phyloP scores from a whole-genome alignment of 2,797 vertebrate genomes.

The Chelon auratus region DNA sequence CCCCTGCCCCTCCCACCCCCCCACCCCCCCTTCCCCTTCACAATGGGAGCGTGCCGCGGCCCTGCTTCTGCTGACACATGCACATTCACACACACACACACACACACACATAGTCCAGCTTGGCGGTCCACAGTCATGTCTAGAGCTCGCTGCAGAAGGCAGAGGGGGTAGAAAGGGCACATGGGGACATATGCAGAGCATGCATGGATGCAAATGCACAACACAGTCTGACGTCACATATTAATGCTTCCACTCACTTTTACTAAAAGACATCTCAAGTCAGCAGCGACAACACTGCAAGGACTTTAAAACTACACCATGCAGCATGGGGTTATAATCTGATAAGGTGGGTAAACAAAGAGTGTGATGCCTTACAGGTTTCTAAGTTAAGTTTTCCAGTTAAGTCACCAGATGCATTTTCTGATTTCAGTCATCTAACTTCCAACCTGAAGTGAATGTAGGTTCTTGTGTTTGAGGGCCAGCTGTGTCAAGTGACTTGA shows the following conservation, averaged over 20 bases:
- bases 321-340: neutral
- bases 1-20: slow-evolving; percentile 10
- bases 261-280: neutral
- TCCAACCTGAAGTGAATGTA: too few species aligned
- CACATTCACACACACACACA: slow-evolving; percentile 48
- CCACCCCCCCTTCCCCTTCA: slow-evolving; percentile 30
- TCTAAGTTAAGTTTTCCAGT: too few species aligned
- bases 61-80: slow-evolving; percentile 62
- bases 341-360: too few species aligned
- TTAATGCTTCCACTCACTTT: neutral
- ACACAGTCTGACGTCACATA: neutral
- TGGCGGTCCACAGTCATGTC: slow-evolving; percentile 54
- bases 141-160: slow-evolving; percentile 50
- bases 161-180: slow-evolving; percentile 53
- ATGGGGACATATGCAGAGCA: slow-evolving; percentile 55
- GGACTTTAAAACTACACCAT: neutral
- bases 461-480: too few species aligned
- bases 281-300: neutral
- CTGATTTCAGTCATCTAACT: too few species aligned
- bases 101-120: slow-evolving; percentile 30
- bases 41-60: slow-evolving; percentile 73
- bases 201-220: slow-evolving; percentile 22
- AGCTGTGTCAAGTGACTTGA: neutral
- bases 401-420: too few species aligned
- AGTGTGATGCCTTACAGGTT: too few species aligned